Evolutionary conservation across 2,797 vertebrate genomes (phyloP).

Genomic region (Anas bernieri): DNA sequence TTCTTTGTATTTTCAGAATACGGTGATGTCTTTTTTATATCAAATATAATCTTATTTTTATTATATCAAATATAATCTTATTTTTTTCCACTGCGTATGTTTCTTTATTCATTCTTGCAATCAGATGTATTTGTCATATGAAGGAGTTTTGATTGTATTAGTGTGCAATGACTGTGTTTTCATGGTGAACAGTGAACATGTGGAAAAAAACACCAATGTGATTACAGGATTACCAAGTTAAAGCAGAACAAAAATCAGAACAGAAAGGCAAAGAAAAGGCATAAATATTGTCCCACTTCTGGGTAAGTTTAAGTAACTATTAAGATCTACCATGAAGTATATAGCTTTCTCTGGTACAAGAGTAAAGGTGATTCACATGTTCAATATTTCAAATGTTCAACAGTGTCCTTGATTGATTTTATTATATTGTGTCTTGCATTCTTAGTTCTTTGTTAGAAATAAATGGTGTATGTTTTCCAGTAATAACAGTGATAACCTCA

Average conservation of each 20-base stretch:
- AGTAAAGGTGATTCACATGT: neutral
- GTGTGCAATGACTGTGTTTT: neutral
- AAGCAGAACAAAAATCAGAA: neutral
- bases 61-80: neutral
- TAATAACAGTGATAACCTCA: neutral
- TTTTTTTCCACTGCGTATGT: neutral
- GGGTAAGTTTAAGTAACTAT: neutral
- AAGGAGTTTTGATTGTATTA: neutral
- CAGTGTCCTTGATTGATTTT: neutral
- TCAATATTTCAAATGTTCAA: neutral
- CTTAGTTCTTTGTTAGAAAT: neutral
- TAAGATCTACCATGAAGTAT: neutral
- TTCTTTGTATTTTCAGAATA: neutral
- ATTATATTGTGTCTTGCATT: neutral
- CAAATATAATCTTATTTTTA: neutral
- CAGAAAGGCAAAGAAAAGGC: neutral
- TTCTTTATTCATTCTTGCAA: neutral
- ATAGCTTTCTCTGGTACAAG: neutral
- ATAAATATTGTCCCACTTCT: neutral
- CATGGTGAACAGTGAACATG: neutral
- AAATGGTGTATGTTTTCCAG: neutral
- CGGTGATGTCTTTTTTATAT: neutral
- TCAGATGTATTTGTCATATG: neutral
- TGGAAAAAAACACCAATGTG: neutral
- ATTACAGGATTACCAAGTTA: neutral